These are phyloP conservation scores for Dilophus febrilis DNA, from an alignment of 2,888 invertebrate species.

Conservation along the genomic window DNA sequence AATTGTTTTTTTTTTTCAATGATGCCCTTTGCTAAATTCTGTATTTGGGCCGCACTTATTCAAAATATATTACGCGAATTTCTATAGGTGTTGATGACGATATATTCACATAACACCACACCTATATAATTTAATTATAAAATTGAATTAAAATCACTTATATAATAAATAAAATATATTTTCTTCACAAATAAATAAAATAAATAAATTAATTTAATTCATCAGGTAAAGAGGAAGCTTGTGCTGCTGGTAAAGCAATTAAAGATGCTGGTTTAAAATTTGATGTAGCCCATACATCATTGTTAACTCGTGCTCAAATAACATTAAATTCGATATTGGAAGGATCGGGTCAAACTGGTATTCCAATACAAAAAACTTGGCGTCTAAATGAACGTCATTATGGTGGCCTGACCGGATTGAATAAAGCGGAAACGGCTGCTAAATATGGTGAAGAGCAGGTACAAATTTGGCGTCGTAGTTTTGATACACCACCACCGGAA, in stretches of 20 bases:
- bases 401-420: constrained; percentile 68
- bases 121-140: too few species aligned
- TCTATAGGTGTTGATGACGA: too few species aligned
- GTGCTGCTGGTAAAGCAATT: constrained; percentile 49
- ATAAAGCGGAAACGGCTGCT: constrained; percentile 69
- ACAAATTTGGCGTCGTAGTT: constrained; percentile 72
- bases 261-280: constrained; percentile 52
- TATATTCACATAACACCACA: too few species aligned
- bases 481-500: constrained; percentile 56
- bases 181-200: too few species aligned
- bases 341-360: constrained; percentile 45
- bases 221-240: constrained; percentile 23
- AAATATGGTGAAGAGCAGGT: constrained; percentile 77
- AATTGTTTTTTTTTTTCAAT: neutral
- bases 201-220: too few species aligned
- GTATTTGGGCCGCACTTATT: too few species aligned
- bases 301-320: constrained; percentile 57
- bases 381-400: constrained; percentile 76
- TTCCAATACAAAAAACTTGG: constrained; percentile 60
- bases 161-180: too few species aligned
- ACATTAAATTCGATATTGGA: constrained; percentile 51
- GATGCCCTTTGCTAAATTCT: too few species aligned
- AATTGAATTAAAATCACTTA: too few species aligned
- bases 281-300: constrained; percentile 67
- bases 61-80: too few species aligned